Conservation (phyloP, 2,113 vertebrate genomes). For the Alosa alosa region DNA sequence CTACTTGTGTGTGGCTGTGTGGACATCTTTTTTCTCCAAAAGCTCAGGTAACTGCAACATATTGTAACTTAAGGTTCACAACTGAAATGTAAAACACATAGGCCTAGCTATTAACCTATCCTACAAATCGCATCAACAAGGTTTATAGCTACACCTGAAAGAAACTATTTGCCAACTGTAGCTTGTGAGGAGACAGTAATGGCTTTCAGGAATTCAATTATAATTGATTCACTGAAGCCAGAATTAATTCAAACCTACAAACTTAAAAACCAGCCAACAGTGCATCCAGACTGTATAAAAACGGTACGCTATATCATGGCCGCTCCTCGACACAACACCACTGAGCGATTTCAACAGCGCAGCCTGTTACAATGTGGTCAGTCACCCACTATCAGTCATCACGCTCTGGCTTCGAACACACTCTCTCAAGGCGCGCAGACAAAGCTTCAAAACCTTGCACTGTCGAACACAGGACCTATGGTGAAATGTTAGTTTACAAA, state of each 20-base stretch:
- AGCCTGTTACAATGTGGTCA: background rate
- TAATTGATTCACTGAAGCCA: background rate
- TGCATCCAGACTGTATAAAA: background rate
- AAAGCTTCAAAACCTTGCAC: background rate
- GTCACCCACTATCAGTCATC: constrained; percentile 5
- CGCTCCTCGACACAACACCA: background rate
- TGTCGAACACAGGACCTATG: background rate
- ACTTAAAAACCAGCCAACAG: background rate
- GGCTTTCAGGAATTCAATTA: background rate
- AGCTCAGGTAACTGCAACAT: background rate
- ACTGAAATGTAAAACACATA: background rate
- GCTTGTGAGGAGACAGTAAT: background rate
- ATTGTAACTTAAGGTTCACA: background rate
- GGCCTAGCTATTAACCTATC: background rate
- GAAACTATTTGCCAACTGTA: background rate
- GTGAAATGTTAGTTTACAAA: background rate
- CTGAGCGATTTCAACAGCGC: background rate
- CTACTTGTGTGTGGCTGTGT: background rate
- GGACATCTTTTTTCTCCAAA: background rate
- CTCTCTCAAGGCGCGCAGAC: constrained; percentile 6
- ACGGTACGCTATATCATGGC: background rate
- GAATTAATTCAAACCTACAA: background rate
- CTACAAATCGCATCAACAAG: background rate
- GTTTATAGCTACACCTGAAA: background rate
- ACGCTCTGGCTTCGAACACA: background rate